Evolutionary conservation across 2,888 invertebrate species (phyloP), one percentile per base, ranked within the genome.

Genomic region (Hyposoter didymator): DNA sequence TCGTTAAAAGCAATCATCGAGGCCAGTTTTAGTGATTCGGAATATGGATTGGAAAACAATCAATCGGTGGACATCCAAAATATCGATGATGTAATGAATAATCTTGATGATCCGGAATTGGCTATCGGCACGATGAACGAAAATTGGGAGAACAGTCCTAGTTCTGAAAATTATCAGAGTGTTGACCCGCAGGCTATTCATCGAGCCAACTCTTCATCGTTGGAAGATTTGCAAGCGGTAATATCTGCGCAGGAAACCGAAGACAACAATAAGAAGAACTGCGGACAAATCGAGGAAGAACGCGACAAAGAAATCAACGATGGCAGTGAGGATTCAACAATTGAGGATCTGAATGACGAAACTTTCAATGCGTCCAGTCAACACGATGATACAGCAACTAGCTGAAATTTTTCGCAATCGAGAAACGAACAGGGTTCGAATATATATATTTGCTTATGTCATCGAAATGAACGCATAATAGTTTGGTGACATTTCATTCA

Each of bases 101-200:
- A 47, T 64, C 75, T 76, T 49, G 49, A 76, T 64, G 75, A 76
- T 76, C 49, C 64, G 1, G 64, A 76, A 49, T 49, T 76, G n/a
- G 49, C 66, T 47, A 49, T 76, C 14, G 66, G 19, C 47, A 22
- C 7, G 22, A 59, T 59, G 8, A 19, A 43, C 59, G 28, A 14
- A n/a, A 43, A 59, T 28, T 73, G 59, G 22, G 59, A 17, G 59
- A 74, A 45, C 17, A 17, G 17, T 28, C 45, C 73, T 59, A 28
- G 6, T 45, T 28, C 43, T 39, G 59, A 59, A 59, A 28, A 43
- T 59, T 66, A 35, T 14, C 19, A 49, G 45, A 45, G 47, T 8
- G 35, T 76, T n/a, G 49, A 76, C 66, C 64, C 47, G 10, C 19
- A 49, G 66, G 64, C 64, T n/a, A 76, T 76, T 19, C 75, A 76